Evolutionary conservation across 2,888 invertebrate genomes (phyloP), one percentile per base, ranked within the genome.

Genomic region (Heliothis peltigera): DNA sequence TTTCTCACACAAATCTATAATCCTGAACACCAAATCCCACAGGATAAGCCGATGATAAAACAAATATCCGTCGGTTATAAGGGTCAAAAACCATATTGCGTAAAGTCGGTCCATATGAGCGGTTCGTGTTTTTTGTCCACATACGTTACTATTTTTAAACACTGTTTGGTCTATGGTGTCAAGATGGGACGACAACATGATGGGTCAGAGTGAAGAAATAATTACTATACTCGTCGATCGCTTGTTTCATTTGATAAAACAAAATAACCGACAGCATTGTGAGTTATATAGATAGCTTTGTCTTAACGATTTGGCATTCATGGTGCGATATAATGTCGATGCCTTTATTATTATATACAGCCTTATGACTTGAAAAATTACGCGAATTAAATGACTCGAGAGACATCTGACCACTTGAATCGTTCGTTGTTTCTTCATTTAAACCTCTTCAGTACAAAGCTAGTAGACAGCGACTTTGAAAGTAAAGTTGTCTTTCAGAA

Each of bases 31-130:
- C 70, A 82, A 82, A 84, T 90, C 87, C 86, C 89, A 89, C 89
- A 91, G 92, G 91, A 91, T 91, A 89, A 90, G 87, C 84, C 79
- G 75, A 81, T 84, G 88, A 92, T 91, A 92, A 93, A 91, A 93
- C 87, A 94, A 94, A 94, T 94, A 95, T 92, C 93, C 94, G 91
- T 79, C 83, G 90, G 91, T 86, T 90, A 85, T 87, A 88, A 89
- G 90, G 94, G 95, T 94, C 94, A 94, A 90, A 93, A 85, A 90
- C 94, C 95, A 94, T 92, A 93, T 93, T 94, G 93, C 92, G 92
- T 89, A 90, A 90, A 91, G 89, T 88, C 88, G 87, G 88, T 85
- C 94, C 94, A 92, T 85, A 87, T 93, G 94, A 91, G 90, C 83
- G 71, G 68, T 75, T 75, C 51, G 64, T 75, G 76, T 93, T 95